Percentiles rank a stretch among this genome's conserved stretches.
These are phyloP conservation scores for Blastobasis adustella DNA, from an alignment of 2,888 invertebrate genomes.

Conservation along the genomic window DNA sequence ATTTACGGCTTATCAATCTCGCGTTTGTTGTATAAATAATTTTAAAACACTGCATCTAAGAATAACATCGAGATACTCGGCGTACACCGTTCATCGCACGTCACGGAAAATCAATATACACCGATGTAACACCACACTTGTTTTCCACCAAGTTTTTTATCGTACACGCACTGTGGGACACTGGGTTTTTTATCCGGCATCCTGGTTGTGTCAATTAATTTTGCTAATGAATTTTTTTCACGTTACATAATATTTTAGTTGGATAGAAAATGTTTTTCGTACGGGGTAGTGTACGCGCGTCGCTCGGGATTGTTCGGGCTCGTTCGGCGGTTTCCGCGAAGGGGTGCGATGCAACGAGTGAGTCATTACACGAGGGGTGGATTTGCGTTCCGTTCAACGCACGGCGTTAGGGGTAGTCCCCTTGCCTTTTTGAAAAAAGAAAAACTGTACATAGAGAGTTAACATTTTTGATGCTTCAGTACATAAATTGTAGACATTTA, in stretches of 20 bases:
- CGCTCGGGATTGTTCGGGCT: slow-evolving; percentile 38
- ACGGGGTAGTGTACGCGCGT: slow-evolving; percentile 34
- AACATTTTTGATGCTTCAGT: no score
- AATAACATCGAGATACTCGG: slow-evolving; percentile 52
- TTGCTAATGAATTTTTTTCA: no score
- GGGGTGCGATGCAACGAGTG: slow-evolving; percentile 42
- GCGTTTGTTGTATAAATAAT: slow-evolving; percentile 1
- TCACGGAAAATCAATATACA: slow-evolving; percentile 65
- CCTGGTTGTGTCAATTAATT: no score
- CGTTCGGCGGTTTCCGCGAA: slow-evolving; percentile 34
- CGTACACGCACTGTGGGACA: slow-evolving; percentile 12
- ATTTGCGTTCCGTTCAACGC: slow-evolving; percentile 52
- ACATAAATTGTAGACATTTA: no score
- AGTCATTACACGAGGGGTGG: slow-evolving; percentile 63
- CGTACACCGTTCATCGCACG: slow-evolving; percentile 48
- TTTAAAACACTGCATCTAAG: slow-evolving; percentile 37
- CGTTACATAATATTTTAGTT: slow-evolving; percentile 56
- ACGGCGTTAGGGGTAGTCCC: neutral
- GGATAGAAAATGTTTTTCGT: slow-evolving; percentile 53
- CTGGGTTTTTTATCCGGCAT: slow-evolving; percentile 11
- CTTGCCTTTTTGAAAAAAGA: no score
- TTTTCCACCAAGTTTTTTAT: slow-evolving; percentile 17
- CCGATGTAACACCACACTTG: slow-evolving; percentile 26
- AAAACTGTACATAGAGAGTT: no score
- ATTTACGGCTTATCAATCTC: no score